phyloP scores from a whole-genome alignment of 2,113 vertebrate species.

The Podarcis cretensis region DNA sequence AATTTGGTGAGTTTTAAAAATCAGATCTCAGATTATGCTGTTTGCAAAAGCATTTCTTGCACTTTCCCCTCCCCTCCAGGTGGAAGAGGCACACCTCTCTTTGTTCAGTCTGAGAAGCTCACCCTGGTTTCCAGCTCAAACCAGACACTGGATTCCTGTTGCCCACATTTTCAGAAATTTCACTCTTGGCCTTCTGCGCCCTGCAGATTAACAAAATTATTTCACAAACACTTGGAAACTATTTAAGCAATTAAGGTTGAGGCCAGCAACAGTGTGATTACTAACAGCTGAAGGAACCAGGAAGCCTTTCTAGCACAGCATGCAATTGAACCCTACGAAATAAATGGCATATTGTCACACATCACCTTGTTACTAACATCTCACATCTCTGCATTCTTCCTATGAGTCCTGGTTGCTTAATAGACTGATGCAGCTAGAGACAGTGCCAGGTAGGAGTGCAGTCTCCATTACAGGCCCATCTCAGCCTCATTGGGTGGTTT shows the following conservation, averaged over 20 bases:
- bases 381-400: no score
- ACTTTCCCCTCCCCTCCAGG: conserved; percentile 54
- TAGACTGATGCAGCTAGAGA: no score
- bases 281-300: neutral
- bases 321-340: neutral
- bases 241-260: neutral
- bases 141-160: conserved; percentile 63
- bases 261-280: no score
- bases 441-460: no score
- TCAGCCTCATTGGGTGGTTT: neutral
- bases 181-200: conserved; percentile 40
- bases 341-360: no score
- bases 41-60: conserved; percentile 45
- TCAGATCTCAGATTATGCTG: conserved; percentile 52
- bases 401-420: no score
- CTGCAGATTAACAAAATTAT: conserved; percentile 30
- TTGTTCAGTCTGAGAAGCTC: conserved; percentile 53
- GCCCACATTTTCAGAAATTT: conserved; percentile 49
- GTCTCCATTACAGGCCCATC: neutral
- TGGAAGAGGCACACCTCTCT: conserved; percentile 72
- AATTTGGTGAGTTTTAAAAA: conserved; percentile 24
- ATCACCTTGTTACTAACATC: no score
- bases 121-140: conserved; percentile 38
- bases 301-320: no score
- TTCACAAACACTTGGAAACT: neutral